Evolutionary conservation across 2,888 invertebrate genomes (phyloP).

Genomic region (Orgyia antiqua): DNA sequence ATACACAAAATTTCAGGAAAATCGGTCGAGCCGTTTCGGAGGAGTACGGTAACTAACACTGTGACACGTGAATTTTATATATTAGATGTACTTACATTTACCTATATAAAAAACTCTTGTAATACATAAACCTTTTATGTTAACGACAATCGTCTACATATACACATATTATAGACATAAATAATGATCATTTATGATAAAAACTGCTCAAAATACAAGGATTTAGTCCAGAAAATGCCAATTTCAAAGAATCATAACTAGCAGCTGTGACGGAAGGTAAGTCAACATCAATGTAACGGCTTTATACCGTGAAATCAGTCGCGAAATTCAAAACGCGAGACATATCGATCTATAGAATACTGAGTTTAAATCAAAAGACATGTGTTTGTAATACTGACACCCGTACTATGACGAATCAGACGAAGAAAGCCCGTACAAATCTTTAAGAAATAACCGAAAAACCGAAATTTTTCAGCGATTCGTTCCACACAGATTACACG

Average conservation of each 20-base stretch:
- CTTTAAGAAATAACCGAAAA: conserved; percentile 78
- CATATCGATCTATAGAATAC: conserved; percentile 51
- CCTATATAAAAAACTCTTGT: too few species aligned
- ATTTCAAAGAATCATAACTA: conserved; percentile 38
- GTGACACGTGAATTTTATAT: too few species aligned
- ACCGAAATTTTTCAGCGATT: conserved; percentile 79
- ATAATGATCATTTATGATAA: conserved; percentile 13
- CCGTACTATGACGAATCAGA: conserved; percentile 68
- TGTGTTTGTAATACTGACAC: conserved; percentile 75
- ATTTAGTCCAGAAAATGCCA: conserved; percentile 19
- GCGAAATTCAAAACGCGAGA: conserved; percentile 71
- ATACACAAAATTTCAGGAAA: too few species aligned
- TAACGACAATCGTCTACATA: too few species aligned
- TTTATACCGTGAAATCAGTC: conserved; percentile 65
- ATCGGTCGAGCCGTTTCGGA: too few species aligned
- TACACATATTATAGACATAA: conserved; percentile 10
- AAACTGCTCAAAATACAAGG: conserved; percentile 9
- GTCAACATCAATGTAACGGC: conserved; percentile 78
- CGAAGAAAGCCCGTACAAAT: conserved; percentile 78
- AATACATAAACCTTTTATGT: too few species aligned
- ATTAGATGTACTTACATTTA: too few species aligned
- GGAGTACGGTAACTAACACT: too few species aligned
- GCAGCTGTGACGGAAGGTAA: conserved; percentile 78
- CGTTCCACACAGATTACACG: conserved; percentile 72
- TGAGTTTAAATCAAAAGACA: conserved; percentile 64